phyloP scores from a whole-genome alignment of 2,113 vertebrate genomes.

The Rhineura floridana region DNA sequence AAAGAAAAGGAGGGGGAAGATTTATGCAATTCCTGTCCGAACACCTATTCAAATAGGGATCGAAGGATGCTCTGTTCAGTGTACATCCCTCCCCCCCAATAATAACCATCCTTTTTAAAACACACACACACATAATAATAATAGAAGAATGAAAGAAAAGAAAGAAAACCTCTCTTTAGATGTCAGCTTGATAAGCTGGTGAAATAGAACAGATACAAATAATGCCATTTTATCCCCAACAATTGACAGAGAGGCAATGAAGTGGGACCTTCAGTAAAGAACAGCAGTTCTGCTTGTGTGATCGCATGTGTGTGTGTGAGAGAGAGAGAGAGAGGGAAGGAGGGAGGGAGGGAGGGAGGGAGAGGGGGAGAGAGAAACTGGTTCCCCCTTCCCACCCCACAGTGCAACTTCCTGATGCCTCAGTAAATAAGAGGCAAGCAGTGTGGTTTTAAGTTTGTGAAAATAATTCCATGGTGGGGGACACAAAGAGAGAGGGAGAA shows the following conservation, averaged over 20 bases:
- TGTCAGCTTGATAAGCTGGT: conserved; percentile 68
- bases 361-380: conserved; percentile 11
- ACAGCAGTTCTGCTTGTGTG: conserved; percentile 47
- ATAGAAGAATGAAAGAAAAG: not conserved
- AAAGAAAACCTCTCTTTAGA: conserved; percentile 47
- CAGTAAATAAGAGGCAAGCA: conserved; percentile 67
- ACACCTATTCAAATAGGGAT: conserved; percentile 39
- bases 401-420: conserved; percentile 56
- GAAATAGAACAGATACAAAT: conserved; percentile 71
- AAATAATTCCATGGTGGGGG: conserved; percentile 74
- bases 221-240: conserved; percentile 65
- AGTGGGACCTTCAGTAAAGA: conserved; percentile 65
- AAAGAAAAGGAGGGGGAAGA: too few relatives aligned
- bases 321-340: not conserved
- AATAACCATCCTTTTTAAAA: not conserved
- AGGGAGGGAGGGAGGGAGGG: not conserved
- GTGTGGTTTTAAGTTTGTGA: conserved; percentile 70
- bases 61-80: not conserved
- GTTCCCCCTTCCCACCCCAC: conserved; percentile 51
- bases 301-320: conserved; percentile 7
- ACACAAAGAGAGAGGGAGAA: conserved; percentile 40
- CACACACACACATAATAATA: too few relatives aligned
- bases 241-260: conserved; percentile 57
- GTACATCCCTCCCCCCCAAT: not conserved
- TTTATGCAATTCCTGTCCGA: conserved; percentile 51